Conservation (phyloP, 30 jellyfish, hydroid and myxozoan species). For the Aurelia aurita region DNA sequence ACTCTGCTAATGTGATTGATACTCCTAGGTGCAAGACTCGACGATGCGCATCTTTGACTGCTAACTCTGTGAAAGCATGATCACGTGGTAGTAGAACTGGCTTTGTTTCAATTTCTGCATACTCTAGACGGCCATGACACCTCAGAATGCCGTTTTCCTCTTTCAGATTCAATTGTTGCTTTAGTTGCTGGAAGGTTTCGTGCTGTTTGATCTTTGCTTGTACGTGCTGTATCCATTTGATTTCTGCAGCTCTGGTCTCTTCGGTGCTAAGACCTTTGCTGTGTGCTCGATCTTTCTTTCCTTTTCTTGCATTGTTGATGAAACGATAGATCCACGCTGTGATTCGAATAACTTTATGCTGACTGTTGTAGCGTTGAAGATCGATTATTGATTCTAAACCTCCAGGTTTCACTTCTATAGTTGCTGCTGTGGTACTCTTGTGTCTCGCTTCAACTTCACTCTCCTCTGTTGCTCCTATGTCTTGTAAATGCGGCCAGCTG, state of each 20-base stretch:
- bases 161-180: not conserved
- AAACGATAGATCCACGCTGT: conserved; percentile 40
- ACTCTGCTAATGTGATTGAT: conserved; percentile 19
- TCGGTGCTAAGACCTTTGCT: too few relatives aligned
- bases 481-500: too few relatives aligned
- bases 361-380: conserved; percentile 25
- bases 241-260: not conserved
- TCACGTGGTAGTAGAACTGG: not conserved
- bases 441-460: conserved; percentile 21
- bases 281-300: too few relatives aligned
- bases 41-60: not conserved
- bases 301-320: conserved; percentile 43
- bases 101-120: not conserved
- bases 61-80: not conserved
- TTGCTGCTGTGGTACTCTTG: conserved; percentile 13
- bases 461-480: too few relatives aligned
- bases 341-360: conserved; percentile 15
- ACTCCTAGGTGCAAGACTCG: not conserved
- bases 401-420: not conserved
- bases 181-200: conserved; percentile 2
- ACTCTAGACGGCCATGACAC: conserved; percentile 21
- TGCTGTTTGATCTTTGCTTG: not conserved
- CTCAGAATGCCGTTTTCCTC: conserved; percentile 2
- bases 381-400: conserved; percentile 25
- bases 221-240: not conserved